Evolutionary conservation across 2,113 vertebrate genomes (phyloP).

Genomic region (Chionis minor): DNA sequence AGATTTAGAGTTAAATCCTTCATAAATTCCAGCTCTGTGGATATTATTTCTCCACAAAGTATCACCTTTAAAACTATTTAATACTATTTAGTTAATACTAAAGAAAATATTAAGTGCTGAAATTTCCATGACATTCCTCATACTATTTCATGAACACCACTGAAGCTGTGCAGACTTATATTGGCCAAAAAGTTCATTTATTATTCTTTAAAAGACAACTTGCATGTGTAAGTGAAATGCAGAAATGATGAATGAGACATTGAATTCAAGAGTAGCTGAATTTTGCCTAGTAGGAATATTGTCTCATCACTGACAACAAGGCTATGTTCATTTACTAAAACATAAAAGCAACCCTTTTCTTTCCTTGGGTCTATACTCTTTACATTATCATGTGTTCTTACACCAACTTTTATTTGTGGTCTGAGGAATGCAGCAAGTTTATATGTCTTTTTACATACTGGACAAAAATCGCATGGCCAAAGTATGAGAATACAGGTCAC

Average conservation of each 20-base stretch:
- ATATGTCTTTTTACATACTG: background rate
- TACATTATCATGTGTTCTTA: background rate
- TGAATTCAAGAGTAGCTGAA: background rate
- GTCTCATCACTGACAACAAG: background rate
- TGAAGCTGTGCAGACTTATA: background rate
- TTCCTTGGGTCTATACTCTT: background rate
- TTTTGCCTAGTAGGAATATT: background rate
- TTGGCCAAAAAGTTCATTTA: background rate
- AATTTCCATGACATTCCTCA: background rate
- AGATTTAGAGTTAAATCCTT: background rate
- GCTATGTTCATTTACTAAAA: background rate
- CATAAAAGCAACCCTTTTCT: accelerated
- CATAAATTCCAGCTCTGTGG: background rate
- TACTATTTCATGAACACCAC: background rate
- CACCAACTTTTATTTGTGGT: background rate
- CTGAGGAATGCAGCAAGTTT: background rate
- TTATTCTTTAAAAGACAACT: background rate
- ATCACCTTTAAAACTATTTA: background rate
- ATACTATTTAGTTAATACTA: background rate
- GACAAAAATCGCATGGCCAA: background rate
- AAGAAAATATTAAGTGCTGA: background rate
- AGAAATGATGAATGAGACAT: background rate
- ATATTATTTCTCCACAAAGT: background rate
- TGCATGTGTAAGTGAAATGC: background rate
- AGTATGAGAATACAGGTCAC: background rate